Conservation (phyloP, 2,113 vertebrate genomes). For the Hystrix brachyura region DNA sequence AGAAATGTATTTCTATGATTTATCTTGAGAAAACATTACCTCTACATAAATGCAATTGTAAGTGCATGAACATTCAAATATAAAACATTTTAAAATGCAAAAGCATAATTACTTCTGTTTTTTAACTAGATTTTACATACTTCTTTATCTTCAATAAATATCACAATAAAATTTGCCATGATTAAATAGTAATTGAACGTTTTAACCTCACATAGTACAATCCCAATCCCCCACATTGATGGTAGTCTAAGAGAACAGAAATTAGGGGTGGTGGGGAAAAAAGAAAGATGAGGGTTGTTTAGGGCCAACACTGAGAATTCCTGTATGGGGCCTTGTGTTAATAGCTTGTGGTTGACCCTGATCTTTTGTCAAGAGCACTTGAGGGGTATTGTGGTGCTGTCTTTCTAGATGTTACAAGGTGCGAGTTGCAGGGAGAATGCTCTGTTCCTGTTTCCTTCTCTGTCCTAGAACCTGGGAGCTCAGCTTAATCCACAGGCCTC, state of each 20-base stretch:
- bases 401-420: not conserved
- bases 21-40: not conserved
- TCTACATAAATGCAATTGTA: conserved; percentile 9
- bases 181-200: not conserved
- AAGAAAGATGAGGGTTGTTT: not conserved
- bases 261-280: not conserved
- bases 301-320: not conserved
- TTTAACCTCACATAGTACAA: not conserved
- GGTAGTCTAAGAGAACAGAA: not conserved
- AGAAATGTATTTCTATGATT: not conserved
- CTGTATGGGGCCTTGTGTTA: not conserved
- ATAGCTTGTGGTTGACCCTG: not conserved
- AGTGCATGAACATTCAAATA: not conserved
- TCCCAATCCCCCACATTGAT: not conserved
- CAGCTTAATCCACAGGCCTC: not conserved
- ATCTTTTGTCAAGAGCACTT: not conserved
- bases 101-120: not conserved
- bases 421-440: not conserved
- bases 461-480: not conserved
- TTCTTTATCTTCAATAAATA: not conserved
- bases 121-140: not conserved
- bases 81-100: not conserved
- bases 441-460: not conserved
- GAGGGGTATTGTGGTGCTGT: not conserved
- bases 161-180: not conserved